Conservation (phyloP, 2,113 vertebrate genomes). For the Plotosus lineatus region DNA sequence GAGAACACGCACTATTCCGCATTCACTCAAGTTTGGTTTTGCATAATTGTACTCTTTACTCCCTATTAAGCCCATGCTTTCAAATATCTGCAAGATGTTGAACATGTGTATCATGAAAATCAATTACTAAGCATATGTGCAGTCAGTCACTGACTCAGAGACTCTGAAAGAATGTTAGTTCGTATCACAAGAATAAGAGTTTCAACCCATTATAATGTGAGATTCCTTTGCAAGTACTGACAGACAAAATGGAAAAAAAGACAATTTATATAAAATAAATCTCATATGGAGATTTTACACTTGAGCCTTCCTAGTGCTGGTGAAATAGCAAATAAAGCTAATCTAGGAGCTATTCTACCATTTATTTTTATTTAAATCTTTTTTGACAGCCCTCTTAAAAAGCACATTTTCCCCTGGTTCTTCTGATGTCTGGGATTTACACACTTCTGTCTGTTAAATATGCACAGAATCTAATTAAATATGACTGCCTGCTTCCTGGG, state of each 20-base stretch:
- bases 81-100: background rate
- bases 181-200: background rate
- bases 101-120: slow-evolving; percentile 9
- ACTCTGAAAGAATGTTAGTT: background rate
- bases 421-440: slow-evolving; percentile 36
- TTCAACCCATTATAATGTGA: background rate
- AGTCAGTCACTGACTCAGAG: background rate
- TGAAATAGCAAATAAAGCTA: slow-evolving; percentile 8
- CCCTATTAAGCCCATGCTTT: background rate
- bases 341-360: slow-evolving; percentile 2
- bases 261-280: background rate
- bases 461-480: slow-evolving; percentile 50
- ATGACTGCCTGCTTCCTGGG: slow-evolving; percentile 38
- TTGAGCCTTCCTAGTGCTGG: background rate
- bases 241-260: background rate
- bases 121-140: background rate
- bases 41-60: background rate
- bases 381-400: slow-evolving; percentile 20
- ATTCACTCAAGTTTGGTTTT: background rate
- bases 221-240: background rate
- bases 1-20: slow-evolving; percentile 30
- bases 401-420: slow-evolving; percentile 5
- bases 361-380: background rate
- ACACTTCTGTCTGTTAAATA: slow-evolving; percentile 44
- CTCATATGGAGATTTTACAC: slow-evolving; percentile 5